Conservation (phyloP, 2,888 invertebrate genomes). For the Synergus umbraculus region DNA sequence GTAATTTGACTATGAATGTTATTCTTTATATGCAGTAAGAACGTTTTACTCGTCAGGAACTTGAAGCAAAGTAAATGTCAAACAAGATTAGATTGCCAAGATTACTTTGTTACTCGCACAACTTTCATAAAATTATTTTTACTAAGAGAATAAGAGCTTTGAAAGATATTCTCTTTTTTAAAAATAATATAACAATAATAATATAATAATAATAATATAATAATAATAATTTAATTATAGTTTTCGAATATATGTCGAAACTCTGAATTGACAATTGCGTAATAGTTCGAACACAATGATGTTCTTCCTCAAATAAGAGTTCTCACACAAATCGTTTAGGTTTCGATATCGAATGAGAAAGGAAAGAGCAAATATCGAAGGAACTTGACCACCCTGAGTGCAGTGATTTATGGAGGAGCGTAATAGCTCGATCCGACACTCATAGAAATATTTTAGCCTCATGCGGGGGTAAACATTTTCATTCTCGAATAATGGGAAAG, state of each 20-base stretch:
- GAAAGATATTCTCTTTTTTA: too few relatives aligned
- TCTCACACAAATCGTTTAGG: slow-evolving; percentile 24
- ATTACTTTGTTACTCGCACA: neutral
- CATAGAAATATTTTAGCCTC: slow-evolving; percentile 68
- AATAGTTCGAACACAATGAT: neutral
- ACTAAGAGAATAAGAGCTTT: neutral
- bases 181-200: too few relatives aligned
- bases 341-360: slow-evolving; percentile 29
- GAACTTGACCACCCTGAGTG: slow-evolving; percentile 70
- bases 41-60: slow-evolving; percentile 18
- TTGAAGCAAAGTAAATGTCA: neutral
- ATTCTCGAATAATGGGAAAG: slow-evolving; percentile 64
- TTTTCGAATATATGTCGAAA: too few relatives aligned
- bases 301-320: neutral
- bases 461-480: slow-evolving; percentile 71
- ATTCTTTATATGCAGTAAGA: slow-evolving; percentile 34
- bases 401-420: slow-evolving; percentile 69
- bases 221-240: too few relatives aligned
- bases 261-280: too few relatives aligned
- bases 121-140: neutral
- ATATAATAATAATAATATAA: too few relatives aligned
- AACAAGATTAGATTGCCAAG: slow-evolving; percentile 8
- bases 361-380: slow-evolving; percentile 42
- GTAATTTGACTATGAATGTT: slow-evolving; percentile 39
- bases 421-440: slow-evolving; percentile 67